Percentiles rank a stretch among this genome's conserved stretches.
phyloP scores from a whole-genome alignment of 2,888 invertebrate genomes.

The Agrochola circellaris region DNA sequence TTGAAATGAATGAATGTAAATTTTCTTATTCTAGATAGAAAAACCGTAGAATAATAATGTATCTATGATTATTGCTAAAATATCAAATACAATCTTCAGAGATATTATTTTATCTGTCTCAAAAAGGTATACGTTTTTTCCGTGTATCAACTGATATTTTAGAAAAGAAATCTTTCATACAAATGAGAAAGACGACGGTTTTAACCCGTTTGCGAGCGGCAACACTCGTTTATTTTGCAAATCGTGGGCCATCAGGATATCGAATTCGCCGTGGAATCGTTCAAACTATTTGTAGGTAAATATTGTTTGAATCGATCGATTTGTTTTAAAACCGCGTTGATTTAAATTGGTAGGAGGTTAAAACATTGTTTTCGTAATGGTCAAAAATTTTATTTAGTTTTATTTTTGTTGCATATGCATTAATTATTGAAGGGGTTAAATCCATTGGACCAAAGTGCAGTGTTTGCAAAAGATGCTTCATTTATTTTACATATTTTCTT shows the following conservation, averaged over 20 bases:
- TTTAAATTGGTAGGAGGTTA: constrained; percentile 6
- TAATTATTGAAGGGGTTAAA: not conserved
- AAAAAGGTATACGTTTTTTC: not conserved
- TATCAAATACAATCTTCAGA: not conserved
- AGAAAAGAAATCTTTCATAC: not conserved
- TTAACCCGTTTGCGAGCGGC: constrained; percentile 20
- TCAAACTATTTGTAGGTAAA: constrained; percentile 35
- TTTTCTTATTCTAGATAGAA: too few species aligned
- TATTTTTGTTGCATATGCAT: not conserved
- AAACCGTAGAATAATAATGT: too few species aligned
- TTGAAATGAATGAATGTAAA: too few species aligned
- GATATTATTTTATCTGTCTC: not conserved
- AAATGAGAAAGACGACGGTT: constrained; percentile 16
- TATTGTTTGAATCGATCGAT: constrained; percentile 15
- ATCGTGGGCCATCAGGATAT: constrained; percentile 50
- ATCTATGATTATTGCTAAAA: too few species aligned
- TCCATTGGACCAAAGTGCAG: not conserved
- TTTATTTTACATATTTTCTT: too few species aligned
- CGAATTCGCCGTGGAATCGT: constrained; percentile 37
- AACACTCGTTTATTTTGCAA: constrained; percentile 46
- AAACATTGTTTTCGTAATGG: not conserved
- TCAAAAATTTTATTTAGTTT: not conserved
- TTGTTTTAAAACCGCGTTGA: constrained; percentile 1
- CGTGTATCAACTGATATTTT: not conserved
- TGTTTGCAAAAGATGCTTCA: not conserved